These are phyloP conservation scores for Siniperca knerii DNA, from an alignment of 2,113 vertebrate species.

Conservation along the genomic window DNA sequence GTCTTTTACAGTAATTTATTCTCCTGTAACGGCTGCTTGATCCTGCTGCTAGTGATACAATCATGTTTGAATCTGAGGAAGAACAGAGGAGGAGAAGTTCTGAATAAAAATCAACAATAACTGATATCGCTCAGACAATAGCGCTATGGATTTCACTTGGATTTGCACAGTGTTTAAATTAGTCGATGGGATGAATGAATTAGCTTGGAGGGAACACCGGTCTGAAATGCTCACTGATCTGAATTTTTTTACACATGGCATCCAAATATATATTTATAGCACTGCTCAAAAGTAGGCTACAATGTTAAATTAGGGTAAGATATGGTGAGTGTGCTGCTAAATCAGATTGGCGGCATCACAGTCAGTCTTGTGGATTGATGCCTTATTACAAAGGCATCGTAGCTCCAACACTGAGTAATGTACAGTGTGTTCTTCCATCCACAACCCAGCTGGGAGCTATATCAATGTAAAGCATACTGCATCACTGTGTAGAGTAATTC, in stretches of 20 bases:
- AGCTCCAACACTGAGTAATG: conserved; percentile 18
- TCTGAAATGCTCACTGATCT: conserved; percentile 37
- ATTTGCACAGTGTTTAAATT: conserved; percentile 44
- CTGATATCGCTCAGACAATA: not conserved
- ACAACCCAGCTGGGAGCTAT: conserved; percentile 11
- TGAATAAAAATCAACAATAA: not conserved
- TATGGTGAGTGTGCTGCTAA: conserved; percentile 6
- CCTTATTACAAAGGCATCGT: not conserved
- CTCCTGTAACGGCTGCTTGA: not conserved
- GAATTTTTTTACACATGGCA: conserved; percentile 31
- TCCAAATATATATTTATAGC: conserved; percentile 35
- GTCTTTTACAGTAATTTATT: conserved; percentile 1
- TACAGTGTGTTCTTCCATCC: conserved; percentile 2
- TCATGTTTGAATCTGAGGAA: not conserved
- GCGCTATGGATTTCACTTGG: not conserved
- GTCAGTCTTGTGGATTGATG: conserved; percentile 15
- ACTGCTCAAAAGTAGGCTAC: conserved; percentile 38
- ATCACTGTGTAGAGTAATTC: conserved; percentile 20
- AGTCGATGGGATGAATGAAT: conserved; percentile 3
- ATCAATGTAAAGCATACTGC: conserved; percentile 19
- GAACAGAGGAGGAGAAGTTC: not conserved
- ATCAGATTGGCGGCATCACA: conserved; percentile 2
- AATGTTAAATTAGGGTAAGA: conserved; percentile 19
- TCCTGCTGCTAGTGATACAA: not conserved
- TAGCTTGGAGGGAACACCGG: not conserved